Base-by-base conservation (phyloP, 2,113 vertebrate genomes). In the Eurystomus gularis region DNA sequence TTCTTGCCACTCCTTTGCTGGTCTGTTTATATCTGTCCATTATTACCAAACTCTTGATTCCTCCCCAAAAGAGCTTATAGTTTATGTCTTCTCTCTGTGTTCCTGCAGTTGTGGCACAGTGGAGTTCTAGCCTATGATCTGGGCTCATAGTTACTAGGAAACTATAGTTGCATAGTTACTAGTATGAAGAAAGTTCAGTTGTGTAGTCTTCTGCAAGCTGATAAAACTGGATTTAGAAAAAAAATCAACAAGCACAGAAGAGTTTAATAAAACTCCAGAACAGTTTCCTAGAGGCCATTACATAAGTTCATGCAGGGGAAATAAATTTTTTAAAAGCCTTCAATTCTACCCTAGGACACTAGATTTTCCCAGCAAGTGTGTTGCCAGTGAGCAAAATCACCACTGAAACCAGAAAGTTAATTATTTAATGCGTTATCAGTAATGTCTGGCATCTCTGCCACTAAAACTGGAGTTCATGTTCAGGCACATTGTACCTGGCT, bases 271-370 rank as follows among this genome's bases (percentile, higher is more conserved):
- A 92, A 64, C 20, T 31, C 29, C 75, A 58, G 31, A 82, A 81
- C 17, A 44, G 42, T 46, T 77, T 82, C 19, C 16, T 73, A 33
- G 29, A 60, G 20, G 82, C 12, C 12, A 61, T 6, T 49, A 23
- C 0, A 0, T 16, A 65, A 24, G 6, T 54, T 66, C 26, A 73
- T 61, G 11, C 11, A 62, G 14, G 11, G 7, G 2, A 1, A 3
- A 4, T 18, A 29, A 60, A 20, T 10, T 12, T 42, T 42, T 42
- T 42, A 42, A 42, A 26, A 35, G 3, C 14, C 11, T 92, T 80
- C 16, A 17, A 1, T 82, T 86, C 68, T 65, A 33, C 24, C n/a
- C 52, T 60, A 10, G 37, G 23, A 70, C 9, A 17, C 24, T 66
- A 58, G 17, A 48, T 89, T 86, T 88, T 94, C 23, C 51, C 86